Evolutionary conservation across 2,888 invertebrate genomes (phyloP), one percentile per base, ranked within the genome.

Genomic region (Hirtodrosophila alboralis): DNA sequence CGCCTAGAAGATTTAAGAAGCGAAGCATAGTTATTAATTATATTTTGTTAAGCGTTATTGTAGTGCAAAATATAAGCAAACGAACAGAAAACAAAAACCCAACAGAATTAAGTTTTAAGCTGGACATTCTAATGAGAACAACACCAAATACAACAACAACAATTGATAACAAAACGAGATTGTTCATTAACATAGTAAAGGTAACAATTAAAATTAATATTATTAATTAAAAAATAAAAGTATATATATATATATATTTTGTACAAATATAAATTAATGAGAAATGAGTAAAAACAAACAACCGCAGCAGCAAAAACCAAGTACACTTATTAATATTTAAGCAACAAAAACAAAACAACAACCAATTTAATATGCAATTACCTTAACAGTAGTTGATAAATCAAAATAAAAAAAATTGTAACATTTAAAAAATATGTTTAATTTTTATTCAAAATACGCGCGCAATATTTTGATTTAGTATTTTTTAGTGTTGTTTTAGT

Each of bases 11-110:
- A 38, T 59, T 10, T 59, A 41, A 44, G 49, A 43, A 27, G 38
- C 18, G 57, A 56, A 16, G 41, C 16, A 53, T 79, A 85, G 86
- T 84, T 79, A 84, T 74, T 73, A 87, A 80, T 87, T 86, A 76
- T 85, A 88, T 88, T 88, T 88, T 88, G 83, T 78, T 86, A 69
- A 88, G 84, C 78, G 84, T 79, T 79, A 85, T 79, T 83, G 54
- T 79, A 78, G 68, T 65, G 53, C 66, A 65, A 73, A 67, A 74
- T 59, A 68, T 51, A 52, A 75, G 72, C 56, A 65, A 70, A 56
- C 37, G 53, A n/a, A 64, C 30, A 40, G 28, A 13, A 26, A n/a
- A n/a, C n/a, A n/a, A n/a, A 62, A 67, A 58, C 59, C 51, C 48
- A 41, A 63, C 61, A 61, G 34, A 80, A 80, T 63, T 80, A 77